Percentiles rank a stretch among this genome's conserved stretches.
phyloP scores from a whole-genome alignment of 2,888 invertebrate genomes.

The Erebia ligea region DNA sequence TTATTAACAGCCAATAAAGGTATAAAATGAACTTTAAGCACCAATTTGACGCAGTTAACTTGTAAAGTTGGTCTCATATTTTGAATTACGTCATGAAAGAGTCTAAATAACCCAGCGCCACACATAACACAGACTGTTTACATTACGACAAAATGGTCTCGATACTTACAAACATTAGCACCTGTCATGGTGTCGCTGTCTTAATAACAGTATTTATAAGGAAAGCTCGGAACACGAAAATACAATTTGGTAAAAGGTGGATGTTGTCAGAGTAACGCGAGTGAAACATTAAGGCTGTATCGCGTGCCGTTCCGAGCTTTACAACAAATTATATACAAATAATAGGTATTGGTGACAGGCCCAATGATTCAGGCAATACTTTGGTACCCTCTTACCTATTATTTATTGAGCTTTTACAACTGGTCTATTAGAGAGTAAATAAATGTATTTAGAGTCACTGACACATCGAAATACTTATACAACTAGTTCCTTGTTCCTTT shows the following conservation, averaged over 20 bases:
- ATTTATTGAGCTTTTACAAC: not conserved
- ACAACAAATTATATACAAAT: constrained; percentile 60
- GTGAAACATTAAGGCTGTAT: constrained; percentile 73
- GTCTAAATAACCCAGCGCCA: constrained; percentile 7
- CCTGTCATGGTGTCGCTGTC: constrained; percentile 75
- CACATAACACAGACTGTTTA: constrained; percentile 57
- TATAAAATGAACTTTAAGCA: too few species aligned
- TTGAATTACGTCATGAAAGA: not conserved
- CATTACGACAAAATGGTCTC: constrained; percentile 62
- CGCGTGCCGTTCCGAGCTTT: constrained; percentile 59
- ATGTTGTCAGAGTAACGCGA: constrained; percentile 80
- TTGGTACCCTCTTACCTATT: not conserved
- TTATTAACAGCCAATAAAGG: too few species aligned
- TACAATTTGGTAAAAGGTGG: constrained; percentile 81
- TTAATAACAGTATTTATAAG: constrained; percentile 83
- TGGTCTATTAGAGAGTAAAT: not conserved
- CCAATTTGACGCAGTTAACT: too few species aligned
- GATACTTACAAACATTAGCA: constrained; percentile 76
- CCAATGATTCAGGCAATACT: constrained; percentile 24
- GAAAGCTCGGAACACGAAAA: constrained; percentile 82
- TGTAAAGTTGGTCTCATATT: too few species aligned
- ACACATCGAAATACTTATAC: too few species aligned
- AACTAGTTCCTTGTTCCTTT: too few species aligned
- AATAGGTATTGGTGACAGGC: constrained; percentile 42
- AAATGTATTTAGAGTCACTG: not conserved